phyloP scores from a whole-genome alignment of 2,888 invertebrate species.

The Callosobruchus maculatus region DNA sequence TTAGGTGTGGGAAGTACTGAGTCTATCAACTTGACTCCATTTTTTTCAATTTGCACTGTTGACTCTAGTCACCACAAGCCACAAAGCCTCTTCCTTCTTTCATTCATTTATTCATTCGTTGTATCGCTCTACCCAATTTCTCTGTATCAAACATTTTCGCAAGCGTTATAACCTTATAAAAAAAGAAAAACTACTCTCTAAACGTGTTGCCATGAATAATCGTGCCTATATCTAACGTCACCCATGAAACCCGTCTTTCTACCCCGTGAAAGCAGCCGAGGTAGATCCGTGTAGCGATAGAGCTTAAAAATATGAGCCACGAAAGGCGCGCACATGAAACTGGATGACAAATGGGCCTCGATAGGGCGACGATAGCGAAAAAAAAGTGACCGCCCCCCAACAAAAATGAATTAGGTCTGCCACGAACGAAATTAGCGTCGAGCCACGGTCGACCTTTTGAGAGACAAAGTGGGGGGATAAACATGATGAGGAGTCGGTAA shows the following conservation, averaged over 20 bases:
- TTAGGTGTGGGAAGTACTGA: too few species aligned
- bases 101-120: too few species aligned
- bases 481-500: neutral
- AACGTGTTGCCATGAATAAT: neutral
- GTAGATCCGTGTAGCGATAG: neutral
- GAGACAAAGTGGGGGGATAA: neutral
- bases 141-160: too few species aligned
- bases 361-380: neutral
- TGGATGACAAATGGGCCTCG: neutral
- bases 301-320: neutral
- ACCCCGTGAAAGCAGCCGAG: neutral
- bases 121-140: too few species aligned
- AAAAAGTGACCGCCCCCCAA: neutral
- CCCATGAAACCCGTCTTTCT: neutral
- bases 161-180: too few species aligned
- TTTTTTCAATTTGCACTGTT: too few species aligned
- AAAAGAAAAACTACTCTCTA: too few species aligned
- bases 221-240: neutral
- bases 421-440: neutral
- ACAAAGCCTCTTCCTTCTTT: too few species aligned
- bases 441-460: neutral
- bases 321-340: neutral
- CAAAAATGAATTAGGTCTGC: neutral
- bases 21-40: too few species aligned
- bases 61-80: too few species aligned